Percentiles rank a stretch among this genome's conserved stretches.
Conservation (phyloP, 2,113 vertebrate species). For the Cnemophilus loriae region DNA sequence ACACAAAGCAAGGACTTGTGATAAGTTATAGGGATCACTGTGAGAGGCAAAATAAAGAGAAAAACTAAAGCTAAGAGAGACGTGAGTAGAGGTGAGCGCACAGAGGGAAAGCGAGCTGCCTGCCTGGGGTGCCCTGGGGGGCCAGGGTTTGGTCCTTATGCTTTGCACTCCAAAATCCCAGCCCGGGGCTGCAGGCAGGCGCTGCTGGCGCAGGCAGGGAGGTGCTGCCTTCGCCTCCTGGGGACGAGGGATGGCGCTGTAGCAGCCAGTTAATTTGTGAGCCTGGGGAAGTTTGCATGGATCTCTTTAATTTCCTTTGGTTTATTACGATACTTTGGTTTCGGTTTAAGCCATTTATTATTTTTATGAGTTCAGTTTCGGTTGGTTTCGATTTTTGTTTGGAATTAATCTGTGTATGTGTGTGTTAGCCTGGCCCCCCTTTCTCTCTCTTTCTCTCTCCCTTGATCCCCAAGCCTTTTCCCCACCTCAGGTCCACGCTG, state of each 20-base stretch:
- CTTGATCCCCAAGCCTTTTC: not conserved
- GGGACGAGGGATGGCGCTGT: constrained; percentile 79
- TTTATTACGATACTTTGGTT: constrained; percentile 74
- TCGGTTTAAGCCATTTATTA: constrained; percentile 67
- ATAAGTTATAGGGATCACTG: not conserved
- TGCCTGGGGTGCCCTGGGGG: constrained; percentile 2
- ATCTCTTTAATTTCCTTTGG: constrained; percentile 59
- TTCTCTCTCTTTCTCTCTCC: constrained; percentile 12
- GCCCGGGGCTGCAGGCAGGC: not conserved
- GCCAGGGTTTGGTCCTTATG: not conserved
- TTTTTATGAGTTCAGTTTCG: constrained; percentile 72
- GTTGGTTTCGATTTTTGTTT: constrained; percentile 69
- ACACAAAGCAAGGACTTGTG: not conserved
- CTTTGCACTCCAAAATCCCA: not conserved
- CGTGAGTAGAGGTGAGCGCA: not conserved
- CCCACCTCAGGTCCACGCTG: not conserved
- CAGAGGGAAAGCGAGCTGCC: not conserved
- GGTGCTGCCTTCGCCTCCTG: constrained; percentile 47
- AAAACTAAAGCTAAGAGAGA: not conserved
- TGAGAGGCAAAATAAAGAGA: not conserved
- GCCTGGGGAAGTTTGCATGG: constrained; percentile 91
- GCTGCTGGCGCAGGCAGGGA: not conserved
- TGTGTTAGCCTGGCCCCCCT: constrained; percentile 67
- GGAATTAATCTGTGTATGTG: constrained; percentile 68
- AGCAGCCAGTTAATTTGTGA: constrained; percentile 69